phyloP scores from a whole-genome alignment of 2,888 invertebrate genomes.

The Diaphora mendica region DNA sequence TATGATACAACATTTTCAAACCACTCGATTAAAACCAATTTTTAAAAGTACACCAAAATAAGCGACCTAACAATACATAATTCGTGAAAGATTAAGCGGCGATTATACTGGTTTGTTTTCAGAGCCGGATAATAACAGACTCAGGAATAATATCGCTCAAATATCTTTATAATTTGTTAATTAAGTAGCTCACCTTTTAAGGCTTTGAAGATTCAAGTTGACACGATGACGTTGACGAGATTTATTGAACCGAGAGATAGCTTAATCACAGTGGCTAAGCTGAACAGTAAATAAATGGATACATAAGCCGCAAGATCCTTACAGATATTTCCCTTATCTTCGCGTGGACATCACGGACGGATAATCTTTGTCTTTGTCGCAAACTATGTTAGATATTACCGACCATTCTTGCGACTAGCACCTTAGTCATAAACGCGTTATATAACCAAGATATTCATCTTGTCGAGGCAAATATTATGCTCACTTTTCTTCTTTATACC shows the following conservation, averaged over 20 bases:
- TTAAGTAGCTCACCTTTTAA: conserved; percentile 37
- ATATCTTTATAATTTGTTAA: conserved; percentile 42
- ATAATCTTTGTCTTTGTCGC: conserved; percentile 33
- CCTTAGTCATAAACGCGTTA: conserved; percentile 25
- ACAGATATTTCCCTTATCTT: conserved; percentile 36
- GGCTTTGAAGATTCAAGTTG: conserved; percentile 19
- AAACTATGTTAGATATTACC: conserved; percentile 46
- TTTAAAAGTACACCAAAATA: conserved; percentile 39
- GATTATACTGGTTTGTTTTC: conserved; percentile 43
- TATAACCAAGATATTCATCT: background rate
- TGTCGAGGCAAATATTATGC: conserved; percentile 29
- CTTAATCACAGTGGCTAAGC: conserved; percentile 13
- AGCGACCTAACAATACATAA: conserved; percentile 44
- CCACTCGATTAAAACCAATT: conserved; percentile 45
- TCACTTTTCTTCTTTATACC: conserved; percentile 5
- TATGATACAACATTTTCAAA: conserved; percentile 34
- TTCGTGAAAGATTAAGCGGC: conserved; percentile 38
- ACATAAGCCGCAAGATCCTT: conserved; percentile 41
- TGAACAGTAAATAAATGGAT: conserved; percentile 41
- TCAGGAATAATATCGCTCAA: conserved; percentile 41
- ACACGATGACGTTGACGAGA: conserved; percentile 16
- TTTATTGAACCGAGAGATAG: conserved; percentile 29
- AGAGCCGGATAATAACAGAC: conserved; percentile 47
- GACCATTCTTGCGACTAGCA: conserved; percentile 16
- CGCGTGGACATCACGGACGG: conserved; percentile 26